Conservation (phyloP, 2,797 vertebrate species). For the Aplochiton taeniatus region DNA sequence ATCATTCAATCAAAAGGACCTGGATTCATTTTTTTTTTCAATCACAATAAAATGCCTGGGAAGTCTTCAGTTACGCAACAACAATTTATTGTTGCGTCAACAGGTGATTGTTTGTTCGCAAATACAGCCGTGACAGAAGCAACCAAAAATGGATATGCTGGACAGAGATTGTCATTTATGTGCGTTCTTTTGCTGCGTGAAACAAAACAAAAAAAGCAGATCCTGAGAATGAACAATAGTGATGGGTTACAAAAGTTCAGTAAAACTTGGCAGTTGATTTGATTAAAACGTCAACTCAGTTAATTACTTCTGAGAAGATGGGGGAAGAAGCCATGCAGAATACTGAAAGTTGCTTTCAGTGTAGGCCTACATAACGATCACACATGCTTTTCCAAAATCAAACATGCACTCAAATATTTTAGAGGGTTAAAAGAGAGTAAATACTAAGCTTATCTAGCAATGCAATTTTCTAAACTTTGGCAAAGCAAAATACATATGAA, state of each 20-base stretch:
- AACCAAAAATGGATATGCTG: conserved; percentile 22
- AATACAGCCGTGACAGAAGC: conserved; percentile 64
- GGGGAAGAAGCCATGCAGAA: conserved; percentile 71
- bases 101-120: conserved; percentile 77
- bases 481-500: conserved; percentile 54
- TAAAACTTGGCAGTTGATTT: conserved; percentile 43
- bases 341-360: conserved; percentile 70
- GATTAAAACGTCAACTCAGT: conserved; percentile 43
- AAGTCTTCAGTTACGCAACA: conserved; percentile 58
- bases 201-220: conserved; percentile 47
- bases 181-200: conserved; percentile 31
- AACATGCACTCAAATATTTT: conserved; percentile 71
- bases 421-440: conserved; percentile 57
- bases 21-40: conserved; percentile 62
- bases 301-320: conserved; percentile 53
- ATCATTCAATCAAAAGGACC: conserved; percentile 55
- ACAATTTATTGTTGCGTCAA: conserved; percentile 64
- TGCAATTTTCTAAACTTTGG: conserved; percentile 58
- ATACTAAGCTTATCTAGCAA: conserved; percentile 60
- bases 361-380: conserved; percentile 71
- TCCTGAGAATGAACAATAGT: conserved; percentile 61
- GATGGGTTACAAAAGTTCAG: conserved; percentile 27
- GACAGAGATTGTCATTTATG: conserved; percentile 38
- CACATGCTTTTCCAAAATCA: conserved; percentile 74
- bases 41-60: conserved; percentile 53